These are phyloP conservation scores for Rhabdomys dilectus DNA, from an alignment of 2,113 vertebrate genomes.

Conservation along the genomic window DNA sequence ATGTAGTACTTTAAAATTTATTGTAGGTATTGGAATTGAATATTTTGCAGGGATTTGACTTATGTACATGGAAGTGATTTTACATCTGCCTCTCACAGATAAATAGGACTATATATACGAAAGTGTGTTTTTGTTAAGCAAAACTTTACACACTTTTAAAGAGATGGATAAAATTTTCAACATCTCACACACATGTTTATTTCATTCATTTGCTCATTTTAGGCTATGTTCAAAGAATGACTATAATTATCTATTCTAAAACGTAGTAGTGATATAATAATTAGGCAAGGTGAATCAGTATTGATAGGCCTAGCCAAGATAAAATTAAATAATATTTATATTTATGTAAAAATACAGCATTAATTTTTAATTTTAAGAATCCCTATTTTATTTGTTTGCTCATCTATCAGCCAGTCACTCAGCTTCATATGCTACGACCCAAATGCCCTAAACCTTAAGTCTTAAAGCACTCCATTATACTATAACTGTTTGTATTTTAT, in stretches of 20 bases:
- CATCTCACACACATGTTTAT: background rate
- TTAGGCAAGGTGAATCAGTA: background rate
- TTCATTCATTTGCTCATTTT: background rate
- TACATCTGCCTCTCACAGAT: background rate
- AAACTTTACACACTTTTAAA: background rate
- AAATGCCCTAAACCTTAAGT: background rate
- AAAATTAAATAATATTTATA: background rate
- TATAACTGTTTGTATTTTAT: background rate
- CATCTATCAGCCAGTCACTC: background rate
- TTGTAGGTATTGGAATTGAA: background rate
- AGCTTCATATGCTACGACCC: background rate
- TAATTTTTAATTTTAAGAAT: constrained; percentile 38
- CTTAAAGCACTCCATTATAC: too few species aligned
- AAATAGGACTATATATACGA: background rate
- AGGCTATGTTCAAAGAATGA: background rate
- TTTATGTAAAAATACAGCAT: background rate
- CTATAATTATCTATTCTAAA: background rate
- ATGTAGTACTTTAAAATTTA: background rate
- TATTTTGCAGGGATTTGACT: background rate
- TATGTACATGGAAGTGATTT: background rate
- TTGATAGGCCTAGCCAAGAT: background rate
- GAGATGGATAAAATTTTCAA: background rate
- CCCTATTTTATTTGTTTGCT: background rate
- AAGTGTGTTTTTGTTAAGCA: background rate
- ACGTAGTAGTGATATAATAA: background rate